Conservation (phyloP, 2,113 vertebrate genomes). For the Agapornis roseicollis region DNA sequence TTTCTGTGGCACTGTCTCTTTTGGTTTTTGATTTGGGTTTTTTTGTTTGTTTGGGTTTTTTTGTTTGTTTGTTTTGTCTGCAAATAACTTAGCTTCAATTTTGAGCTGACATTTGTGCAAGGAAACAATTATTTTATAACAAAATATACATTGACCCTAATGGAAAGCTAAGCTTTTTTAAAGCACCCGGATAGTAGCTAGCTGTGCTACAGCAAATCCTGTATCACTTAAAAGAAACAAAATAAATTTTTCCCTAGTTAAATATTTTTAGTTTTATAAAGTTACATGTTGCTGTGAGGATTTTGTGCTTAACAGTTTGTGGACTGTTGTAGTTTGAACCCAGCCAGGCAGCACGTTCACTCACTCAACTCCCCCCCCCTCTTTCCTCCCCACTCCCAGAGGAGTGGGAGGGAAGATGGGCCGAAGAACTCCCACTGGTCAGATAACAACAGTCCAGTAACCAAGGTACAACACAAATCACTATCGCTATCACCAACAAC, state of each 20-base stretch:
- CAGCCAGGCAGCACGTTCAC: no score
- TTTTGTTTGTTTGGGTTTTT: no score
- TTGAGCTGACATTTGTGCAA: neutral
- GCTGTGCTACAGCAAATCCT: neutral
- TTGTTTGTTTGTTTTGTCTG: neutral
- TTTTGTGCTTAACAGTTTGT: neutral
- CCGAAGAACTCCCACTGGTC: no score
- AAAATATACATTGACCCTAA: neutral
- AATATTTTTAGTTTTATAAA: neutral
- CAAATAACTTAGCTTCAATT: neutral
- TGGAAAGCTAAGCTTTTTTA: neutral
- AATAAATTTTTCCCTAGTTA: neutral
- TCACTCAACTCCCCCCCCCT: no score
- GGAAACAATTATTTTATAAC: neutral
- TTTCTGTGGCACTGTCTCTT: neutral
- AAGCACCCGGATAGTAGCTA: neutral
- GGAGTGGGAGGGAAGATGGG: no score
- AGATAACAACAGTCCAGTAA: no score
- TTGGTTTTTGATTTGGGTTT: slow-evolving; percentile 22
- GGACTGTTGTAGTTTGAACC: no score
- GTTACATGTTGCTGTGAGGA: neutral
- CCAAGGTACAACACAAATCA: no score
- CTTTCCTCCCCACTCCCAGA: no score
- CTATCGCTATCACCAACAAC: no score
- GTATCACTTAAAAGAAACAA: neutral